phyloP scores from a whole-genome alignment of 2,113 vertebrate genomes.

The Triplophysa rosa region DNA sequence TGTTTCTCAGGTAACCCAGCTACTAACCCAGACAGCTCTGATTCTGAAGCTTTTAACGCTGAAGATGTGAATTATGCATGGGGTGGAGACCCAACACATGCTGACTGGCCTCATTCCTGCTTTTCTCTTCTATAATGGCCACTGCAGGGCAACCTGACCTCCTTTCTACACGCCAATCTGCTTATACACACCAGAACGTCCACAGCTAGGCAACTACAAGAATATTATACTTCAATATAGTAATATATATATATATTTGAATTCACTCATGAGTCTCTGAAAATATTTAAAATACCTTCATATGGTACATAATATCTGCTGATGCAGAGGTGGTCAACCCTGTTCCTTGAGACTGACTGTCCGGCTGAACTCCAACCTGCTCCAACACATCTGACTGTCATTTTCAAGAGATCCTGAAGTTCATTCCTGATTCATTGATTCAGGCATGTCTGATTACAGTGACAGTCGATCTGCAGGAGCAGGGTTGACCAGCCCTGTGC shows the following conservation, averaged over 20 bases:
- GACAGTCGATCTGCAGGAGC: no score
- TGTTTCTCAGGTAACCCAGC: conserved; percentile 59
- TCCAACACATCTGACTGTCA: no score
- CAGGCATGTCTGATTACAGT: no score
- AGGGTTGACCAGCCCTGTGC: no score
- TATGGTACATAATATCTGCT: background rate
- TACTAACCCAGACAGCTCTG: conserved; percentile 68
- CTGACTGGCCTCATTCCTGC: conserved; percentile 27
- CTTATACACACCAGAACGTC: background rate
- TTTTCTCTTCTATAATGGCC: conserved; percentile 36
- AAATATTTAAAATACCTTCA: background rate
- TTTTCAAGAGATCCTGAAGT: no score
- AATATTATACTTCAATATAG: background rate
- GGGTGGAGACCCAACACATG: conserved; percentile 56
- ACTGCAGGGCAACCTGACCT: conserved; percentile 37
- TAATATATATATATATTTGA: background rate
- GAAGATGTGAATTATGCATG: conserved; percentile 73
- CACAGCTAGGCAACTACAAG: background rate
- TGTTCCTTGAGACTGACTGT: no score
- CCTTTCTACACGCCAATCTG: conserved; percentile 18
- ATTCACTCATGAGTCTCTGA: background rate
- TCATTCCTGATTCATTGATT: no score
- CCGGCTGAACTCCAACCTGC: no score
- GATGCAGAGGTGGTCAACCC: background rate
- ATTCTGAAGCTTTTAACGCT: conserved; percentile 70